Evolutionary conservation across 2,797 vertebrate species (phyloP), one percentile per base, ranked within the genome.

Genomic region (Channallabes apus): DNA sequence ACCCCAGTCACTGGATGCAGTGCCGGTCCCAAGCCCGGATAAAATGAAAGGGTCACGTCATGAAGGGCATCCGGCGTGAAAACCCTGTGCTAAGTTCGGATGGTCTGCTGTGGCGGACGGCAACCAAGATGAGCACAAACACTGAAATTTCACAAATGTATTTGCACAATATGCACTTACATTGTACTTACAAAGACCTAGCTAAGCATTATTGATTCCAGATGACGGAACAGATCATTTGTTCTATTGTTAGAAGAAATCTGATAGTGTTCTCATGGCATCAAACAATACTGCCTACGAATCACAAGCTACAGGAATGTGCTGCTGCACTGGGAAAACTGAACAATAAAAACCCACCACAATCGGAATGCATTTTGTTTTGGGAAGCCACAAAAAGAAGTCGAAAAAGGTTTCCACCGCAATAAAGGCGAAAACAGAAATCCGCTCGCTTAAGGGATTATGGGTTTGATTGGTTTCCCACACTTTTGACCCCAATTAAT

Each of bases 261-360:
- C 46, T 38, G 7, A 59, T 69, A 24, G 11, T 2, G 32, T 61
- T 77, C 72, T 20, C 73, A 84, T 68, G 46, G 20, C 24, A 46
- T 76, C 59, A 24, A 24, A 56, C 38, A 58, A 29, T 20, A 11
- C 27, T 3, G 9, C 27, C 56, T 58, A 29, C 54, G 15, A 69
- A 69, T 59, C 35, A 18, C 58, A 27, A 71, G 2, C 17, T 61
- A 17, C 14, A 61, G 17, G 8, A 79, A 69, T 79, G 51, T 79
- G n/a, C 76, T 18, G 24, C 35, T 72, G 65, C 29, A 22, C 15
- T 29, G 78, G 20, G n/a, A 64, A 32, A 75, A 61, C 14, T 46
- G 12, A 24, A 24, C 56, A 80, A 72, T 85, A 80, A 59, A 84
- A 61, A 38, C 51, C 0, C 5, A 83, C 35, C 82, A 64, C 38